Conservation (phyloP, 2,113 vertebrate species). For the Chaetops frenatus region DNA sequence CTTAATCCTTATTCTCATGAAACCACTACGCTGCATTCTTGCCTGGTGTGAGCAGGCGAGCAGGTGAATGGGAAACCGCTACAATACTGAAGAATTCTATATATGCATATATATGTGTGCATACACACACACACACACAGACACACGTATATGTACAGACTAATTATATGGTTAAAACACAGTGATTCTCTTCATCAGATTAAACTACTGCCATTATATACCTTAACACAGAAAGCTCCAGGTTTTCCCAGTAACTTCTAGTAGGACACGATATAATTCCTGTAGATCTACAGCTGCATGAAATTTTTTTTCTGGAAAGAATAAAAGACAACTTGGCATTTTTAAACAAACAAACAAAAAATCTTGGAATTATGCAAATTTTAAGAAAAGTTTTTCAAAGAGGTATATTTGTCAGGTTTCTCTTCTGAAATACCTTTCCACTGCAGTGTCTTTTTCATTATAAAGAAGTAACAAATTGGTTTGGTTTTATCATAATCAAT, state of each 20-base stretch:
- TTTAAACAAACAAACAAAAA: background rate
- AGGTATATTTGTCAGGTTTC: background rate
- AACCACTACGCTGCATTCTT: no score
- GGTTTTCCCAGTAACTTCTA: background rate
- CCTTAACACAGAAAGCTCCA: background rate
- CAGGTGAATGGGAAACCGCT: no score
- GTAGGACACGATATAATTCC: background rate
- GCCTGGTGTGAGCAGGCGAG: no score
- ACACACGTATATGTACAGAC: rapidly evolving
- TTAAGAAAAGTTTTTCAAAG: background rate
- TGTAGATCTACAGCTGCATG: background rate
- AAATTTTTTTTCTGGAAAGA: background rate
- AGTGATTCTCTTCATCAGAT: background rate
- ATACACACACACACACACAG: rapidly evolving
- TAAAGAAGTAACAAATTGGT: background rate
- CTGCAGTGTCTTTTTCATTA: background rate
- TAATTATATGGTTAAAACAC: background rate
- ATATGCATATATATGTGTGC: no score
- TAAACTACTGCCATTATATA: background rate
- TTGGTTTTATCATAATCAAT: background rate
- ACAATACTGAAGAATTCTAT: background rate
- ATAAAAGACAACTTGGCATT: background rate
- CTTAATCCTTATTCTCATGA: no score
- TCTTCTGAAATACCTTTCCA: background rate
- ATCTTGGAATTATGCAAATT: background rate